Evolutionary conservation across 1,140 invertebrate species (phyloP), one percentile per base, ranked within the genome.

Genomic region (Drosophila neocordata): DNA sequence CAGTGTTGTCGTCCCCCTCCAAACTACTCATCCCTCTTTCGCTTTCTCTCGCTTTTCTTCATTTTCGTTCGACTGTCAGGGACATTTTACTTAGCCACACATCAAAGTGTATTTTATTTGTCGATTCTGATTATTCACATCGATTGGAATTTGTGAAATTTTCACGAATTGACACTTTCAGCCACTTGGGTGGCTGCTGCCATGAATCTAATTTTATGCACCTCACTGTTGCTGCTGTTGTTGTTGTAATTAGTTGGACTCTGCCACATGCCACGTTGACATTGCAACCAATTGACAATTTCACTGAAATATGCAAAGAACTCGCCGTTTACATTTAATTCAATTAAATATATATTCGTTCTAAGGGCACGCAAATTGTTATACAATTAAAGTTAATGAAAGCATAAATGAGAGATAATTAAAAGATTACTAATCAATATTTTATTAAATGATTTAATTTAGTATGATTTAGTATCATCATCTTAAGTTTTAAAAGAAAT

Each of bases 61-160:
- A 48, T 20, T 48, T 11, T 48, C 41, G 7, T 15, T 58, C 5
- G 57, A 60, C 65, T 77, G 62, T 51, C 61, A 68, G 48, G 65
- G 51, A 73, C 73, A 67, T 67, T 84, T 69, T 73, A 58, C 57
- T 77, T 71, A 66, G 61, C 41, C 41, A 11, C 66, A 82, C 83
- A 67, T 87, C 83, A 87, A 88, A 82, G 79, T 68, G 59, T 52
- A 44, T 63, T 61, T 35, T 58, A 63, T 69, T 81, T 75, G 82
- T 77, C 78, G 81, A 65, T 79, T 77, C 79, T 87, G 83, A 87
- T 87, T 88, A 87, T 87, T 87, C 83, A 88, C 83, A 88, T 89
- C 83, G 83, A 88, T 88, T 82, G 83, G 83, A 80, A 87, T 87
- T 87, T 78, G 82, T 70, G 78, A 87, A 88, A 88, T 88, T 88